Percentiles rank a stretch among this genome's conserved stretches.
phyloP scores from a whole-genome alignment of 2,888 invertebrate genomes.

The Nebria salina region DNA sequence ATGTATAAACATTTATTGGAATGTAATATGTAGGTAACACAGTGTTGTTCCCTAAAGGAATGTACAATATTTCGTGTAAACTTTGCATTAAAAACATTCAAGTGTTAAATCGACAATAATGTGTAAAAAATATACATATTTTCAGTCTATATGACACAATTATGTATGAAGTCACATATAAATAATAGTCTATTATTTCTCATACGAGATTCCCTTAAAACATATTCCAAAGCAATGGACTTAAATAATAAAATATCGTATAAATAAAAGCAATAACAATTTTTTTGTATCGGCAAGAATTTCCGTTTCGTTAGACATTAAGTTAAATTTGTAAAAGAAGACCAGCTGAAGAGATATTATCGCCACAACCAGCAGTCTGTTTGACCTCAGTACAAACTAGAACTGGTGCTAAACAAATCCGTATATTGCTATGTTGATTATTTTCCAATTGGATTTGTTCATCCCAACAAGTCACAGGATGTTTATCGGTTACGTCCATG shows the following conservation, averaged over 20 bases:
- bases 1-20: conserved; percentile 41
- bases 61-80: conserved; percentile 5
- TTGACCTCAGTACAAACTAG: conserved; percentile 83
- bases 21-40: conserved; percentile 7
- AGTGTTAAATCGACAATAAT: conserved; percentile 20
- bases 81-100: conserved; percentile 26
- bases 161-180: too few relatives aligned
- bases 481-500: conserved; percentile 63
- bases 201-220: too few relatives aligned
- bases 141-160: conserved; percentile 39
- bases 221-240: too few relatives aligned
- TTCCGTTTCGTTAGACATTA: not conserved
- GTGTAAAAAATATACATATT: conserved; percentile 36
- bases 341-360: conserved; percentile 91
- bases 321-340: conserved; percentile 73
- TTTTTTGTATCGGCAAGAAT: conserved; percentile 14
- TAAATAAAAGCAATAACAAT: conserved; percentile 25
- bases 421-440: conserved; percentile 59
- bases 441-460: conserved; percentile 67
- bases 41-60: conserved; percentile 22
- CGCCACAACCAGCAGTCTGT: conserved; percentile 87
- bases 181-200: too few relatives aligned
- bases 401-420: conserved; percentile 85
- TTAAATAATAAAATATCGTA: too few relatives aligned
- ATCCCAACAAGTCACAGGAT: conserved; percentile 86